Evolutionary conservation across 2,888 invertebrate genomes (phyloP), one percentile per base, ranked within the genome.

Genomic region (Thyatira batis): DNA sequence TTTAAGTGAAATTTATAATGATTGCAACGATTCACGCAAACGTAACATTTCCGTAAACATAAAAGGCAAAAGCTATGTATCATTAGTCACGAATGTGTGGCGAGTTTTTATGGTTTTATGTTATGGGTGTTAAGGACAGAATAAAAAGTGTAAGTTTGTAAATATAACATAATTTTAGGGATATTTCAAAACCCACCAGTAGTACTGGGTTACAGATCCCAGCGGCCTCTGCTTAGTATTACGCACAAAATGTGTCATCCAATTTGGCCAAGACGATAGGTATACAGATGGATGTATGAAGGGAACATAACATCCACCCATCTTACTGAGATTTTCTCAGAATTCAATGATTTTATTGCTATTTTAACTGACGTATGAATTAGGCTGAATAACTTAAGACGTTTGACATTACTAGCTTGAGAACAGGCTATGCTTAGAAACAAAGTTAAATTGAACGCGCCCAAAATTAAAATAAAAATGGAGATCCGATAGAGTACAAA

Each of bases 191-290:
- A 13, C 45, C 23, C 25, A 13, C 8, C 33, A 45, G 17, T 53
- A 49, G 3, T 39, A 27, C 49, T 57, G 80, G 78, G 86, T 87
- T 85, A 69, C 63, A 78, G 76, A 75, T 76, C 76, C 65, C 68
- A 67, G 60, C 57, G 56, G 58, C 10, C 54, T 67, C 60, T 67
- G 63, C 69, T 65, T 58, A 67, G 69, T 76, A 78, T 83, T 81
- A 84, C 78, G 68, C 70, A 61, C 65, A 54, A 69, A 66, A 75
- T 87, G 88, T 86, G 87, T 87, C 88, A 87, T 85, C 84, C 76
- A 81, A 84, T 83, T 80, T 78, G 70, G 70, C 54, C 58, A 59
- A 60, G 61, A 60, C 60, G n/a, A 8, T n/a, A 39, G 13, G 39
- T 1, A 39, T 8, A 57, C 65, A 64, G 57, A 61, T 67, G 67